Evolutionary conservation across 2,113 vertebrate species (phyloP), one percentile per base, ranked within the genome.

Genomic region (Columbina picui): DNA sequence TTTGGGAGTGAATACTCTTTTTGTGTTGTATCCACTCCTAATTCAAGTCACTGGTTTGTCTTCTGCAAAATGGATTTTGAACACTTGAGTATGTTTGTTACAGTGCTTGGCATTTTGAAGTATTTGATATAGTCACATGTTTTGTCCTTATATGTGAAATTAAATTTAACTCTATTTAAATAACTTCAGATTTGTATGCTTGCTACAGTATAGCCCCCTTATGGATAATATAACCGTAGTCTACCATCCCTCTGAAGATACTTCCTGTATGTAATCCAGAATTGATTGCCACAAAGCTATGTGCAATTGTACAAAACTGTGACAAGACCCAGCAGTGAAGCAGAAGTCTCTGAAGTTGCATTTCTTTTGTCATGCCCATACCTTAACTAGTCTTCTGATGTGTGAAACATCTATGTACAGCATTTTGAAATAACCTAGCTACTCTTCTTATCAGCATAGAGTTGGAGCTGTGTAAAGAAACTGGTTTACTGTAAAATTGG

Each of bases 381-480:
- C 18, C 25, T 55, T 63, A 85, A 23, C 18, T 60, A 39, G 39
- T 65, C 21, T 69, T 61, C 30, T 89, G 30, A 55, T 80, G 19
- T 57, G 34, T 67, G 55, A 32, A 68, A 27, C 27, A 50, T 41
- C 10, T 27, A 32, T 30, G 10, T 74, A 29, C 26, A 55, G 15
- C 50, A 25, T 36, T 94, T 93, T 68, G 55, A 85, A 86, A 45
- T 69, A 70, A 55, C 10, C 10, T 70, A 43, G 8, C 36, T 80
- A 39, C 25, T 47, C 0, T 86, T 59, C 45, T 23, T n/a, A 3
- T 52, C 26, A 26, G 25, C 2, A 0, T 11, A 14, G 11, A n/a
- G 23, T 74, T 73, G 12, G 34, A 69, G 16, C 18, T 65, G 6
- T 56, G 10, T 23, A 61, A 50, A 85, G n/a, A n/a, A 76, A n/a